Base-by-base conservation (phyloP, 2,113 vertebrate genomes). In the Pygoscelis adeliae region DNA sequence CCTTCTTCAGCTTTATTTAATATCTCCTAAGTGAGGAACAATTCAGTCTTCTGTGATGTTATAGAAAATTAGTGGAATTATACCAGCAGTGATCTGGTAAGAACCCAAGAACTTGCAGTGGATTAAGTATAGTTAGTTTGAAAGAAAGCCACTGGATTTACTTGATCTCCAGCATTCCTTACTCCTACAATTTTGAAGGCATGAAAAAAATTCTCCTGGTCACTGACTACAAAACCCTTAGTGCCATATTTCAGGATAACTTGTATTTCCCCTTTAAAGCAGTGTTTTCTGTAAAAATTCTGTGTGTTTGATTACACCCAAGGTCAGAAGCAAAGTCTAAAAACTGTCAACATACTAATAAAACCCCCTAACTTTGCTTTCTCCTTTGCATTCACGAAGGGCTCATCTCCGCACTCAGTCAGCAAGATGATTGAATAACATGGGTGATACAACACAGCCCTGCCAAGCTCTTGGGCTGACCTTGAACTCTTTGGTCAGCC, bases 351-450 rank as follows among this genome's bases (percentile, higher is more conserved):
- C 38, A 15, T 22, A 17, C 12, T 36, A 71, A 70, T 59, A 83
- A 90, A 44, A 13, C 5, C 10, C 34, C 30, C 22, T 67, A 93
- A 90, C 26, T 93, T 90, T 62, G 8, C 22, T 86, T 91, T 83
- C 72, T 83, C 67, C 52, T 74, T 73, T 59, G 38, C 3, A 1
- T 59, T 78, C 83, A 92, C 63, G 47, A 61, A 81, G 26, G 32
- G 32, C 55, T 93, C 71, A 53, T 83, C 62, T 90, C 59, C 59
- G 62, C 67, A 55, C 62, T n/a, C 83, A 86, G 67, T 70, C 85
- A 95, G 50, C 67, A 66, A 87, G 90, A 89, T 87, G 92, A 93
- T 20, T 90, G 79, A 89, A 90, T 94, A 84, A 74, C 72, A 87
- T 13, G 76, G 90, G 88, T 90, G 83, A 93, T 47, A 70, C 67